These are phyloP conservation scores for Myrmecobius fasciatus DNA, from an alignment of 2,113 vertebrate genomes.

Conservation along the genomic window DNA sequence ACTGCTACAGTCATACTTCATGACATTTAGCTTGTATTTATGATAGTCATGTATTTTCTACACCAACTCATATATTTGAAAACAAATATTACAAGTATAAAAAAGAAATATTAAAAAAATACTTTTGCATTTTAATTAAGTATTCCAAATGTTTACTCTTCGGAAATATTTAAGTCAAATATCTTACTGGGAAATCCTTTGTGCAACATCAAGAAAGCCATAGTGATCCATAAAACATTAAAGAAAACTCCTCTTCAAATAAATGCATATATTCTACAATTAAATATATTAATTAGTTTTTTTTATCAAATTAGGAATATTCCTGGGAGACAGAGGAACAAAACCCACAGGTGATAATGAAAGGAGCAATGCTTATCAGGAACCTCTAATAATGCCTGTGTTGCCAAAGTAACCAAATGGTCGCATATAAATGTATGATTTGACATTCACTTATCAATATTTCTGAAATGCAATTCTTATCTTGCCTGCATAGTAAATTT, in stretches of 20 bases:
- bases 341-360: slow-evolving; percentile 81
- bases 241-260: slow-evolving; percentile 57
- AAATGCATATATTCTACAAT: slow-evolving; percentile 71
- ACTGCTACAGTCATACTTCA: neutral
- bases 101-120: slow-evolving; percentile 18
- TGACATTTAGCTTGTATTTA: neutral
- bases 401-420: slow-evolving; percentile 82
- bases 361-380: slow-evolving; percentile 78
- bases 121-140: slow-evolving; percentile 48
- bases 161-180: slow-evolving; percentile 46
- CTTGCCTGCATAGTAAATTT: slow-evolving; percentile 78
- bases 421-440: slow-evolving; percentile 80
- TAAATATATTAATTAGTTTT: slow-evolving; percentile 81
- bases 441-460: slow-evolving; percentile 82
- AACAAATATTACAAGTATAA: slow-evolving; percentile 13
- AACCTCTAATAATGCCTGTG: slow-evolving; percentile 73
- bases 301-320: slow-evolving; percentile 73
- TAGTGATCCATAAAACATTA: slow-evolving; percentile 48
- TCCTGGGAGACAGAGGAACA: slow-evolving; percentile 79
- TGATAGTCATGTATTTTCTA: neutral
- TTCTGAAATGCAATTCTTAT: slow-evolving; percentile 81
- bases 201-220: slow-evolving; percentile 31
- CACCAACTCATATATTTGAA: neutral
- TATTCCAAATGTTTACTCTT: slow-evolving; percentile 27
- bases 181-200: slow-evolving; percentile 49